Base-by-base conservation (phyloP, 2,888 invertebrate genomes). In the Aproaerema taeniolella region DNA sequence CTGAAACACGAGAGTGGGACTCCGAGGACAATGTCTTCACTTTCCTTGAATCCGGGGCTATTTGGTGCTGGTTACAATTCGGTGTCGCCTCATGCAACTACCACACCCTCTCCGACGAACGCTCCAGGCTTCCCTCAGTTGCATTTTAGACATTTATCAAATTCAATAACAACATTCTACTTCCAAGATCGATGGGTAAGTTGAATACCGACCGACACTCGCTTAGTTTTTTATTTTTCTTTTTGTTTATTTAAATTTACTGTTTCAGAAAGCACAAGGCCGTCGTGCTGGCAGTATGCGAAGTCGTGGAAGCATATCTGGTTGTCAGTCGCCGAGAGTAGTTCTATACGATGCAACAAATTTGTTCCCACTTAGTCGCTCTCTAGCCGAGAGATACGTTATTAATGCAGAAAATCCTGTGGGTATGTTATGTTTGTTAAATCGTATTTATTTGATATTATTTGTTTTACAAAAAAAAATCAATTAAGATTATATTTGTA, bases 371-470 rank as follows among this genome's bases (percentile, higher is more conserved):
- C 89, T 97, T 2, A 93, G 91, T 62, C 91, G 91, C 48, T 90
- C 91, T 41, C 88, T 98, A 39, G 97, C 96, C 0, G 93, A 94
- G 60, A 91, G 93, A 66, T 97, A 97, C 67, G 89, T 93, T 37
- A 78, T 92, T 46, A 75, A 90, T 64, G 59, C 85, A 14, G 72
- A 88, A 57, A 67, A 82, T 63, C 67, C 88, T 50, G 52, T 82
- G n/a, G 82, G 87, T 87, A 52, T 32, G 63, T 47, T 4, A 20
- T n/a, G n/a, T n/a, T n/a, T n/a, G n/a, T n/a, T n/a, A n/a, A n/a
- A n/a, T n/a, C n/a, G n/a, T n/a, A n/a, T n/a, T n/a, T 9, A 25
- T 24, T 25, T n/a, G n/a, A n/a, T n/a, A n/a, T n/a, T n/a, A n/a
- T n/a, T n/a, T n/a, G n/a, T n/a, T n/a, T n/a, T n/a, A n/a, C n/a